phyloP scores from a whole-genome alignment of 2,888 invertebrate species.

The Macrophya annulata region DNA sequence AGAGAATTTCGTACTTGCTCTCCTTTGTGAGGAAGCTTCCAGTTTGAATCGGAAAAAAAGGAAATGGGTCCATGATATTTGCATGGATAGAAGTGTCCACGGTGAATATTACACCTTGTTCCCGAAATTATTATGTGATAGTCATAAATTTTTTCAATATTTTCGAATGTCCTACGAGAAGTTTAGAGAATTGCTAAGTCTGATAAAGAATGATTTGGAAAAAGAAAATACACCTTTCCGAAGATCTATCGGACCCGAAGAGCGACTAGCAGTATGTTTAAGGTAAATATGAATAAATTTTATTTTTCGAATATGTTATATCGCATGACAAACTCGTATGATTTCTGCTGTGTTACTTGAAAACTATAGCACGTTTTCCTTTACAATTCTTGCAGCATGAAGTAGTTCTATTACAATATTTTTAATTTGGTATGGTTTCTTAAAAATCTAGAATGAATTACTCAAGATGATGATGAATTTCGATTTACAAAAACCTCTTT shows the following conservation, averaged over 20 bases:
- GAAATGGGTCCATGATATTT: slow-evolving; percentile 60
- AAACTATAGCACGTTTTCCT: too few species aligned
- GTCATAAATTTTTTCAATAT: slow-evolving; percentile 58
- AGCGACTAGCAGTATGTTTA: slow-evolving; percentile 58
- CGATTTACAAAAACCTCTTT: too few species aligned
- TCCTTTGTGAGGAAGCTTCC: slow-evolving; percentile 56
- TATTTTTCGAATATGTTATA: slow-evolving; percentile 53
- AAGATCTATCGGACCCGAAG: slow-evolving; percentile 56
- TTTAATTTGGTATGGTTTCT: too few species aligned
- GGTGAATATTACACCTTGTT: slow-evolving; percentile 58
- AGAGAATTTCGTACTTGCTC: background rate
- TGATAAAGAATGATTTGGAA: slow-evolving; percentile 51
- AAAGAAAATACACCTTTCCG: slow-evolving; percentile 58
- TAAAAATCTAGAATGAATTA: too few species aligned
- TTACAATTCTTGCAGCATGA: too few species aligned
- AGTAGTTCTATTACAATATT: too few species aligned
- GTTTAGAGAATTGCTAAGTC: slow-evolving; percentile 45
- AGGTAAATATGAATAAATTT: slow-evolving; percentile 57
- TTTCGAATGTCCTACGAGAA: slow-evolving; percentile 57
- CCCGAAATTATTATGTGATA: slow-evolving; percentile 54
- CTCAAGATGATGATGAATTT: too few species aligned
- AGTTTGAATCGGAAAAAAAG: slow-evolving; percentile 53
- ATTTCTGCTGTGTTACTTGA: too few species aligned
- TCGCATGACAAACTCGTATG: background rate
- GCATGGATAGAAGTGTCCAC: slow-evolving; percentile 56